These are phyloP conservation scores for Bergia puertoricense DNA, from an alignment of 92 coral and sea anemone species.

Conservation along the genomic window DNA sequence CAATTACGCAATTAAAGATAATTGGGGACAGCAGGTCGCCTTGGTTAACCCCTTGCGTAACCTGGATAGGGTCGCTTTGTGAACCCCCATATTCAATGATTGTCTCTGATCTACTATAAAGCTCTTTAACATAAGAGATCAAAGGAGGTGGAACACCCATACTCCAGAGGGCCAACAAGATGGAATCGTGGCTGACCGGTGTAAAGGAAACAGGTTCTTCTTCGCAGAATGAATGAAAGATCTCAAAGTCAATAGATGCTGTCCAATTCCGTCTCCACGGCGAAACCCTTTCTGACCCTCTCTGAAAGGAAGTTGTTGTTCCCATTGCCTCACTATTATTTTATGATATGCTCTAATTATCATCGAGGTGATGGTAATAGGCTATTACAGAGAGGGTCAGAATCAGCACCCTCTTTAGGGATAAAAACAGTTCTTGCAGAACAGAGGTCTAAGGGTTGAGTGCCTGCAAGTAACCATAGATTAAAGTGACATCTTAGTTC, in stretches of 20 bases:
- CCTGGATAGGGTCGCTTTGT: neutral
- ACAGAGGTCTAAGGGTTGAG: neutral
- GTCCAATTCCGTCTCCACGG: neutral
- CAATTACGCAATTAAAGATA: too few species aligned
- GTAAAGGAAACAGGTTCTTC: neutral
- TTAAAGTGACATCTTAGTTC: too few species aligned
- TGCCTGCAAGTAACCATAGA: too few species aligned
- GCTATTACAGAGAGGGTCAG: neutral
- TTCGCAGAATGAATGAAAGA: neutral
- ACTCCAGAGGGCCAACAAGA: neutral
- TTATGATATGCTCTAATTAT: neutral
- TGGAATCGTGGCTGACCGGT: slow-evolving; percentile 18
- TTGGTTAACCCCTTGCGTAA: too few species aligned
- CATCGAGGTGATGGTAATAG: neutral
- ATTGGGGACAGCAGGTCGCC: too few species aligned
- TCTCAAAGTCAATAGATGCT: neutral
- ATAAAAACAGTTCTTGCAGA: neutral
- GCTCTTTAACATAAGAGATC: slow-evolving; percentile 15
- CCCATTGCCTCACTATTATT: neutral
- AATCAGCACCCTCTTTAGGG: neutral
- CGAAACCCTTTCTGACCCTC: neutral
- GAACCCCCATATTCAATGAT: neutral
- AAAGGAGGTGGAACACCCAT: slow-evolving; percentile 24
- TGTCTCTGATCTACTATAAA: slow-evolving; percentile 16
- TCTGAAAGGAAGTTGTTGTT: neutral